Evolutionary conservation across 2,888 invertebrate species (phyloP).

Genomic region (Smittia aterrima): DNA sequence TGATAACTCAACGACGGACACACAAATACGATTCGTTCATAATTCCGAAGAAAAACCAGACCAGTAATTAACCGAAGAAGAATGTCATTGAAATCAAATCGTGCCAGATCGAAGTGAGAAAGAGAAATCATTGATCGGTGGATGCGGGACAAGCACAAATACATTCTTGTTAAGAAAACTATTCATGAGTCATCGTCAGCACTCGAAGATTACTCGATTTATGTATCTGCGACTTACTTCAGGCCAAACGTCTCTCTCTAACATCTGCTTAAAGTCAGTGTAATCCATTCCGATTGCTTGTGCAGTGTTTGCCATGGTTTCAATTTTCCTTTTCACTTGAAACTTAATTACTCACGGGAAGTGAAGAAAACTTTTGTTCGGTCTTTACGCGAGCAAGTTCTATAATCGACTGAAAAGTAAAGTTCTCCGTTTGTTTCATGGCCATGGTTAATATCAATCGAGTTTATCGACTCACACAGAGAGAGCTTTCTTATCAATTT

Average conservation of each 20-base stretch:
- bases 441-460: neutral
- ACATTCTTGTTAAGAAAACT: neutral
- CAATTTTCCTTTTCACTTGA: neutral
- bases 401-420: neutral
- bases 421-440: neutral
- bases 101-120: neutral
- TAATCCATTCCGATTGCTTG: neutral
- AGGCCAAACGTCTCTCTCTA: constrained; percentile 19
- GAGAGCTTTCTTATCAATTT: neutral
- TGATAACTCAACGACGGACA: neutral
- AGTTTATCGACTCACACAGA: neutral
- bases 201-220: too few species aligned
- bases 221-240: constrained; percentile 8
- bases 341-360: constrained; percentile 1
- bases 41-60: constrained; percentile 2
- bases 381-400: neutral
- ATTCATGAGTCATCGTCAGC: neutral
- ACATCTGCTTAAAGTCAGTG: constrained; percentile 13
- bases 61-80: constrained; percentile 19
- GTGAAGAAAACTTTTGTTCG: neutral
- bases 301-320: neutral
- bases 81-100: constrained; percentile 24
- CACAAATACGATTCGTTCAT: neutral
- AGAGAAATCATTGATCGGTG: neutral
- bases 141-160: neutral